Evolutionary conservation across 2,113 vertebrate genomes (phyloP).

Genomic region (Heptranchias perlo): DNA sequence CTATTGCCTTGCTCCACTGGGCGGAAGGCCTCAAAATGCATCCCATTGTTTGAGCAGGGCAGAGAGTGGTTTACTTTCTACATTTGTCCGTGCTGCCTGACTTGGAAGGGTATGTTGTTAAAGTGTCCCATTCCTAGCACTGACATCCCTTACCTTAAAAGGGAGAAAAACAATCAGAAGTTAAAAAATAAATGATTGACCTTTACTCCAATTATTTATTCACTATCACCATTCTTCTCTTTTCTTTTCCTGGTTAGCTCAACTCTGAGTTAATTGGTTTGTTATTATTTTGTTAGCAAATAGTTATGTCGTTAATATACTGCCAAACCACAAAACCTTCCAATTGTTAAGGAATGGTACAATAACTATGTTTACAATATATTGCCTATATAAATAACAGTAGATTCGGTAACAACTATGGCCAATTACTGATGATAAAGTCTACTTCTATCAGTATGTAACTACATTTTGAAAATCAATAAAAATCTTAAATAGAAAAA

Average conservation of each 20-base stretch:
- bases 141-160: not conserved
- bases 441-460: not conserved
- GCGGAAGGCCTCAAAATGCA: not conserved
- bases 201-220: not conserved
- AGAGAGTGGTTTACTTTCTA: not conserved
- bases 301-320: not conserved
- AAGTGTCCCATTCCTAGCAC: not conserved
- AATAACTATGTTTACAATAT: not conserved
- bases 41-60: not conserved
- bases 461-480: not conserved
- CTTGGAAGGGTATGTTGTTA: not conserved
- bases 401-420: not conserved
- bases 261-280: not conserved
- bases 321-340: not conserved
- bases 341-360: not conserved
- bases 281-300: not conserved
- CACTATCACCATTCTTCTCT: not conserved
- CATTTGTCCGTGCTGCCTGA: not conserved
- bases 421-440: not conserved
- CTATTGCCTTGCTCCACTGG: not conserved
- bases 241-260: not conserved
- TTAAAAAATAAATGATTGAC: not conserved
- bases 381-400: not conserved
- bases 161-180: not conserved
- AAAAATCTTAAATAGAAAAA: not conserved